Evolutionary conservation across 2,113 vertebrate genomes (phyloP), one percentile per base, ranked within the genome.

Genomic region (Gorsachius goisagi): DNA sequence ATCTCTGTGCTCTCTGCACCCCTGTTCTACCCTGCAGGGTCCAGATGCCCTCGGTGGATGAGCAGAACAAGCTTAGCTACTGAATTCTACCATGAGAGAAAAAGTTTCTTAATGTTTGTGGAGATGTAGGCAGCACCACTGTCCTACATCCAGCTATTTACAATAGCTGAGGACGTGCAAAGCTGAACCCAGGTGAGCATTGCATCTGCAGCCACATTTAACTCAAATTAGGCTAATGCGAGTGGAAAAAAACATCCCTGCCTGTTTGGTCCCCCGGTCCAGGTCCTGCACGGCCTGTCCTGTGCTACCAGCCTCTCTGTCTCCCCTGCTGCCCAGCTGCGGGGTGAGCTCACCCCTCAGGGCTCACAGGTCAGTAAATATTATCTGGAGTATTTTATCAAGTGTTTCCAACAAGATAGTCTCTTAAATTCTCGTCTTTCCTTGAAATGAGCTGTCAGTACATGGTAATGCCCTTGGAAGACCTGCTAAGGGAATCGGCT

Each of bases 191-290:
- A 12, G 37, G 24, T 24, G 5, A 74, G 8, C 21, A 24, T 2
- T 52, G 28, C 27, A 21, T 81, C 88, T 93, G 82, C 41, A 90
- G 41, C 24, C 21, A 41, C 23, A 15, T 4, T 69, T 64, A 73
- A 49, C 58, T 77, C n/a, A 59, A 35, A 82, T 58, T 21, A 67
- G 47, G 73, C 18, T 58, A 39, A 41, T 18, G 5, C 39, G 60
- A 58, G 24, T 28, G 19, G 52, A 71, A 50, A 45, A 74, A 82
- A 85, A n/a, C 41, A 58, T 28, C 56, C 27, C 47, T 39, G 45
- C 85, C 56, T 0, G 0, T 69, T 77, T 3, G 5, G 5, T 66
- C 23, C 6, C 45, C 32, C 23, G 6, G 19, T 30, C 33, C 2
- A 3, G 35, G 59, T 66, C 55, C 60, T 78, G n/a, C 59, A 50